These are phyloP conservation scores for Oryzias sinensis DNA, from an alignment of 2,797 vertebrate species.

Conservation along the genomic window DNA sequence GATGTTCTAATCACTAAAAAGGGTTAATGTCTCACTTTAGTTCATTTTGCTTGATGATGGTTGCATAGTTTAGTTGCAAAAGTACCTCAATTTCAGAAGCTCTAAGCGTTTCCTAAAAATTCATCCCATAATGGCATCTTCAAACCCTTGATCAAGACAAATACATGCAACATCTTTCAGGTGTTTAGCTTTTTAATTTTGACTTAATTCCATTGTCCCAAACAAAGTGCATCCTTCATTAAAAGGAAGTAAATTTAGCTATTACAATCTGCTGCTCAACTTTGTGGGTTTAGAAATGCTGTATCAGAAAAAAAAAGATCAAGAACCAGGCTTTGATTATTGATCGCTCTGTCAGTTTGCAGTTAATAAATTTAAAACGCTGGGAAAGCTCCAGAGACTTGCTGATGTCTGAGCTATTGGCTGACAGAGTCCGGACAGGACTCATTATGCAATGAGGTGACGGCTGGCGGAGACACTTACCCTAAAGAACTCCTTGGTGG, in stretches of 20 bases:
- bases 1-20: too few species aligned
- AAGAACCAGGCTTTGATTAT: constrained; percentile 23
- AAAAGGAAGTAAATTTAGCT: constrained; percentile 32
- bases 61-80: too few species aligned
- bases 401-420: constrained; percentile 18
- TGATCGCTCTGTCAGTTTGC: constrained; percentile 41
- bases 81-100: constrained; percentile 5
- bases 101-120: constrained; percentile 8
- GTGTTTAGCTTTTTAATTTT: constrained; percentile 5
- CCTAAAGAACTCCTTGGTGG: constrained; percentile 99
- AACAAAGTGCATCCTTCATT: constrained; percentile 7
- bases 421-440: constrained; percentile 6
- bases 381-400: constrained; percentile 23
- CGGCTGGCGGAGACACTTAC: constrained; percentile 76
- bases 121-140: constrained; percentile 11
- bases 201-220: constrained; percentile 13
- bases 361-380: constrained; percentile 41
- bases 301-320: constrained; percentile 15
- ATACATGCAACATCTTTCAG: constrained; percentile 10
- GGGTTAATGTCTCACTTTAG: too few species aligned
- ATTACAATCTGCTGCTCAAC: constrained; percentile 1
- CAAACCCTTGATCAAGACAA: constrained; percentile 24
- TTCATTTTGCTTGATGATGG: too few species aligned
- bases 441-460: constrained; percentile 4
- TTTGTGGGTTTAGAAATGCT: constrained; percentile 26